phyloP scores from a whole-genome alignment of 2,888 invertebrate species.

The Microplitis deprimator region DNA sequence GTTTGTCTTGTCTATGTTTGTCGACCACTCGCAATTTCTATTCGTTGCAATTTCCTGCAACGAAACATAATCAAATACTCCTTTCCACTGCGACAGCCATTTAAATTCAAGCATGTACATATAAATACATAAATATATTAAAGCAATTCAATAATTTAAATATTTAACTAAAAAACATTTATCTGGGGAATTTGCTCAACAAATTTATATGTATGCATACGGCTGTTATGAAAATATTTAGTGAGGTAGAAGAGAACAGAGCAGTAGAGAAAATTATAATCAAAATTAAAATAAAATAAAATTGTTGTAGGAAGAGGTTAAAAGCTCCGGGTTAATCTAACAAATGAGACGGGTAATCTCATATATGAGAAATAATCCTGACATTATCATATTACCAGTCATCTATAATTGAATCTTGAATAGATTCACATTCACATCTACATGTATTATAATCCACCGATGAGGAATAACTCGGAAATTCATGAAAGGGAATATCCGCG shows the following conservation, averaged over 20 bases:
- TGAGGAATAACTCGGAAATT: neutral
- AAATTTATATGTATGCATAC: too few relatives aligned
- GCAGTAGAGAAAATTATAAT: too few relatives aligned
- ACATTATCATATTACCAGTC: slow-evolving; percentile 26
- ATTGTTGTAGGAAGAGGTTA: neutral
- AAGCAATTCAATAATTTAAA: neutral
- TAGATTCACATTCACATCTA: neutral
- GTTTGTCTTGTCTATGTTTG: slow-evolving; percentile 26
- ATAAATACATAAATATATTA: neutral
- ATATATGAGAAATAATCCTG: slow-evolving; percentile 27
- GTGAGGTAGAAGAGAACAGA: too few relatives aligned
- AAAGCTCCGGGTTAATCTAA: neutral
- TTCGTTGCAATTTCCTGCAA: slow-evolving; percentile 33
- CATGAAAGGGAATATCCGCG: slow-evolving; percentile 18
- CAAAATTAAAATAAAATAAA: neutral
- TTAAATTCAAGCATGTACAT: neutral
- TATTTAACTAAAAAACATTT: neutral
- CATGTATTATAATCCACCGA: slow-evolving; percentile 5
- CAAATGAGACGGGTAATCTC: slow-evolving; percentile 24
- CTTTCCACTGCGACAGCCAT: slow-evolving; percentile 5
- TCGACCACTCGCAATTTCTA: slow-evolving; percentile 31
- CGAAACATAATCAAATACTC: slow-evolving; percentile 28
- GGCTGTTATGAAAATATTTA: too few relatives aligned
- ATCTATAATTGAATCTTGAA: slow-evolving; percentile 41
- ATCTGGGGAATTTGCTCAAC: too few relatives aligned